Evolutionary conservation across 2,797 vertebrate genomes (phyloP).

Genomic region (Erpetoichthys calabaricus): DNA sequence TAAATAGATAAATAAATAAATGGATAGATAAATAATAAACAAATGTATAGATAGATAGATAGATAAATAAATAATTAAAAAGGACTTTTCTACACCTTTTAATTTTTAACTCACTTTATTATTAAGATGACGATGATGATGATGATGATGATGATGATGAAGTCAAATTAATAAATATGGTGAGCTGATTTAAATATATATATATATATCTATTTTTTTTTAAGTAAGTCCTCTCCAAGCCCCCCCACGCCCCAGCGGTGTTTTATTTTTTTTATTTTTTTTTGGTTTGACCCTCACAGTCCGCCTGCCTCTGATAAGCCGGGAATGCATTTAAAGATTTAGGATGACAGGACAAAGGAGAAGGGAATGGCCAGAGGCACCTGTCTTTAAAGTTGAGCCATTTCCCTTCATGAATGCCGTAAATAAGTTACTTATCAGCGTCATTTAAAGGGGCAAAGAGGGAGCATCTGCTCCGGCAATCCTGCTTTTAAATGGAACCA

Average conservation of each 20-base stretch:
- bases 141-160: too few relatives aligned
- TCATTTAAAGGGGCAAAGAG: constrained; percentile 63
- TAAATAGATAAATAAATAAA: too few relatives aligned
- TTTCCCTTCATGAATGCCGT: constrained; percentile 61
- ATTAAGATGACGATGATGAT: too few relatives aligned
- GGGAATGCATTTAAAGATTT: constrained; percentile 62
- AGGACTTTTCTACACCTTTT: too few relatives aligned
- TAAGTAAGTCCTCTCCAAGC: too few relatives aligned
- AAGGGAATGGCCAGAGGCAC: constrained; percentile 38
- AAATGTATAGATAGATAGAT: too few relatives aligned
- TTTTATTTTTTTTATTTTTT: constrained; percentile 22
- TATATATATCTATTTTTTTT: too few relatives aligned
- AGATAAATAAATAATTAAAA: constrained; percentile 4
- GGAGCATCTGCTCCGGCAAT: constrained; percentile 57
- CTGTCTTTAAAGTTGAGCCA: constrained; percentile 60
- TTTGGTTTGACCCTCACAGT: constrained; percentile 40
- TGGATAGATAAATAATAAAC: too few relatives aligned
- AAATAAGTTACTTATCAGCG: constrained; percentile 69
- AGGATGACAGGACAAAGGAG: constrained; percentile 67
- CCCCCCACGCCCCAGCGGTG: too few relatives aligned
- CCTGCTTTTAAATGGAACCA: constrained; percentile 46
- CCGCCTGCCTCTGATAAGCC: constrained; percentile 45
- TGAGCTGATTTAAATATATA: too few relatives aligned
- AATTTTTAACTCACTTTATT: too few relatives aligned
- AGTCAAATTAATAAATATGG: too few relatives aligned